Conservation (phyloP, 2,888 invertebrate genomes). For the Gastrophysa polygoni region DNA sequence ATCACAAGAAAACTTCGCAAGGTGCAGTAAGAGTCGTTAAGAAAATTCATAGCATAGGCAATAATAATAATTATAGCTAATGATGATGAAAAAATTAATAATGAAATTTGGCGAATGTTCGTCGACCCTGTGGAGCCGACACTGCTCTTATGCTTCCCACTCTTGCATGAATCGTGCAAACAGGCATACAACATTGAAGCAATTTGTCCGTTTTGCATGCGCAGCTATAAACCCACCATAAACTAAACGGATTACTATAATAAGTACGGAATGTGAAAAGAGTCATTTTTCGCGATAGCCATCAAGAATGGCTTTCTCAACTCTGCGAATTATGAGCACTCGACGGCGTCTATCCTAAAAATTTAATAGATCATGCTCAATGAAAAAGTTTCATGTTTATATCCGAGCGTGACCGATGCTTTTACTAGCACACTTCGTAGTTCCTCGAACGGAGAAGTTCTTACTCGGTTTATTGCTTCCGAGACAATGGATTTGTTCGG, state of each 20-base stretch:
- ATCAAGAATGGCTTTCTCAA: neutral
- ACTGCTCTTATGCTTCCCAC: conserved; percentile 12
- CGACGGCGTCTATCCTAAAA: neutral
- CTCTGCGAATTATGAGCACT: neutral
- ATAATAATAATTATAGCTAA: no score
- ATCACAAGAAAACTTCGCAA: no score
- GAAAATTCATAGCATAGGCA: no score
- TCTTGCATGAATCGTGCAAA: conserved; percentile 7
- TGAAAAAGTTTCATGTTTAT: conserved; percentile 1
- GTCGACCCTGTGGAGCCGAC: no score
- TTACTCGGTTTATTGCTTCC: neutral
- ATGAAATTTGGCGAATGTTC: no score
- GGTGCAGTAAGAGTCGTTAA: no score
- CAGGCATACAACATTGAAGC: conserved; percentile 16
- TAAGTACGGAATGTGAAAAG: conserved; percentile 8
- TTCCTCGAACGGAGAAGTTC: neutral
- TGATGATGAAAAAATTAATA: no score
- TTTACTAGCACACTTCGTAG: neutral
- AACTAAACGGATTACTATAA: conserved; percentile 25
- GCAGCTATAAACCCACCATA: conserved; percentile 40
- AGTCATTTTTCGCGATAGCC: conserved; percentile 6
- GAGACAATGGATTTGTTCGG: neutral
- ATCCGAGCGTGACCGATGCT: neutral
- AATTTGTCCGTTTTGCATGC: conserved; percentile 36
- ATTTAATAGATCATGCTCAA: conserved; percentile 12